Conservation (phyloP, 2,113 vertebrate species). For the Tupaia chinensis region DNA sequence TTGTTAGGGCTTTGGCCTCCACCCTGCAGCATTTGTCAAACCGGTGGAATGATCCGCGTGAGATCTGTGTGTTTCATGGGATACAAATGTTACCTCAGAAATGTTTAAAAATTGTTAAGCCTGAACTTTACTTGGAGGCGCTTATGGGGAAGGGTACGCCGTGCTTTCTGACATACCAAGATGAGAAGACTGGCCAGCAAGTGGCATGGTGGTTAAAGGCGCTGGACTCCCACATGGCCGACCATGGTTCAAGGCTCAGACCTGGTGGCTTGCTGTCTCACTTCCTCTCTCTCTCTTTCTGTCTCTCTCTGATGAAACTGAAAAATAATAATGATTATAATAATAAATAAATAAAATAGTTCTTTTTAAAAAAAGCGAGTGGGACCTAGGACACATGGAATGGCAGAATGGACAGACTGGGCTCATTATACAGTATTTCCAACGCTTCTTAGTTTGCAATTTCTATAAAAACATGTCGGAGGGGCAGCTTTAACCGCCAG, state of each 20-base stretch:
- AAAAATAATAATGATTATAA: too few relatives aligned
- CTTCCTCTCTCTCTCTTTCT: too few relatives aligned
- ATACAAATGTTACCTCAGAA: not conserved
- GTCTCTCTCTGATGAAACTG: too few relatives aligned
- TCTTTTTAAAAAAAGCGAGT: too few relatives aligned
- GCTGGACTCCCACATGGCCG: too few relatives aligned
- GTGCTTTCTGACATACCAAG: not conserved
- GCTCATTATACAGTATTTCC: not conserved
- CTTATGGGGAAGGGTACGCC: not conserved
- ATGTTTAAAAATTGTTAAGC: not conserved
- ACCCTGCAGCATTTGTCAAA: not conserved
- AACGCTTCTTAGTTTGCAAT: conserved; percentile 1
- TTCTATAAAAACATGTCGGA: not conserved
- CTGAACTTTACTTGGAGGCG: not conserved
- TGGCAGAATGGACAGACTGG: not conserved
- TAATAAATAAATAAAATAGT: too few relatives aligned
- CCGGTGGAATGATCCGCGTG: not conserved
- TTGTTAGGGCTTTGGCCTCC: not conserved
- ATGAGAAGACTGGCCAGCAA: too few relatives aligned
- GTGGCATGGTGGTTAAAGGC: too few relatives aligned
- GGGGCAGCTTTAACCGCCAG: too few relatives aligned
- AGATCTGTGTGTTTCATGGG: not conserved
- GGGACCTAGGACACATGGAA: not conserved
- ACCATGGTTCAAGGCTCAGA: too few relatives aligned
- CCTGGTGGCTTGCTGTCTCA: too few relatives aligned